Percentiles rank a stretch among this genome's conserved stretches.
These are phyloP conservation scores for Taphrorychus bicolor DNA, from an alignment of 2,888 invertebrate species.

Conservation along the genomic window DNA sequence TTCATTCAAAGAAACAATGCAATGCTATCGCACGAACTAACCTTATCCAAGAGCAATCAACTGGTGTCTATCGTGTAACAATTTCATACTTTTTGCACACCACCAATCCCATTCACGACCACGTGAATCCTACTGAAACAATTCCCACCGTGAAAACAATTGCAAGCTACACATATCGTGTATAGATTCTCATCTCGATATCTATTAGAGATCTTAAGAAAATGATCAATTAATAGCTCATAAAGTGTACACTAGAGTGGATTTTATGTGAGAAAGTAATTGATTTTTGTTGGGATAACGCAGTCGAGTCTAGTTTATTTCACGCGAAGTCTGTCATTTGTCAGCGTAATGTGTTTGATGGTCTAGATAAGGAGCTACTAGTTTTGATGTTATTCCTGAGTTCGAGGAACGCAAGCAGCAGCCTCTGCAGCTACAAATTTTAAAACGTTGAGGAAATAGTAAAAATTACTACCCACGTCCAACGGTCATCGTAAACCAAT, in stretches of 20 bases:
- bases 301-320: slow-evolving; percentile 16
- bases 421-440: too few species aligned
- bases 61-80: background rate
- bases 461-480: background rate
- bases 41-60: too few species aligned
- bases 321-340: slow-evolving; percentile 19
- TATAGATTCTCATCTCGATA: background rate
- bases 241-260: slow-evolving; percentile 7
- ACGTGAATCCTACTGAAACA: background rate
- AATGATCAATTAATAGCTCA: slow-evolving; percentile 9
- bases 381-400: background rate
- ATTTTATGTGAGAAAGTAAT: slow-evolving; percentile 25
- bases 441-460: background rate
- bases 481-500: too few species aligned
- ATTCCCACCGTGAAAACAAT: background rate
- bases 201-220: slow-evolving; percentile 16
- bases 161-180: background rate
- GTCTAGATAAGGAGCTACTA: background rate
- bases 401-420: too few species aligned
- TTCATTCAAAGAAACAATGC: too few species aligned
- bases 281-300: slow-evolving; percentile 6
- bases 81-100: background rate
- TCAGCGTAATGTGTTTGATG: slow-evolving; percentile 11
- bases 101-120: background rate
- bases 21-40: too few species aligned